phyloP scores from a whole-genome alignment of 2,888 invertebrate species.

The Euproctis similis region DNA sequence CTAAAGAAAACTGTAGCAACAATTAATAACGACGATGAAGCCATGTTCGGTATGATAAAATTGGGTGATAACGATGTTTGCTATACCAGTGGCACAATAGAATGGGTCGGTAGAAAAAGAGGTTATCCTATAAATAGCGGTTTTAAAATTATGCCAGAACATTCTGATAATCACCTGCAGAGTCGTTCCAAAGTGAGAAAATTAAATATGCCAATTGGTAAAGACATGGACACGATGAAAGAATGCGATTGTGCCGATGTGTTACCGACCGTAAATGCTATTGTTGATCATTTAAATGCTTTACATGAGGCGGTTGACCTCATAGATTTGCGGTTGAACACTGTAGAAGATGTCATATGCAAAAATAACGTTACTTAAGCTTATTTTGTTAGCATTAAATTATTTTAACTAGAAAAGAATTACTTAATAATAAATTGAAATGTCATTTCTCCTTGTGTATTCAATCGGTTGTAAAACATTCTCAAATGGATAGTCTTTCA shows the following conservation, averaged over 20 bases:
- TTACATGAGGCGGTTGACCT: constrained; percentile 73
- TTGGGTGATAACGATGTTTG: constrained; percentile 62
- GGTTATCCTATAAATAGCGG: constrained; percentile 61
- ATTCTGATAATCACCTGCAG: constrained; percentile 28
- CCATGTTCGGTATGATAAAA: constrained; percentile 61
- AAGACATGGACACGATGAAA: constrained; percentile 29
- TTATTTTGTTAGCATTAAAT: no score
- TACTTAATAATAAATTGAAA: no score
- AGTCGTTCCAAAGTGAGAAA: constrained; percentile 28
- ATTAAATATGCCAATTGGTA: constrained; percentile 31
- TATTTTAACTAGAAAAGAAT: no score
- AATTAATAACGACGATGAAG: constrained; percentile 28
- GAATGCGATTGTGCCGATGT: constrained; percentile 64
- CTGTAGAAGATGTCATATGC: constrained; percentile 60
- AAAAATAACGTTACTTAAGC: constrained; percentile 12
- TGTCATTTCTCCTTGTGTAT: no score
- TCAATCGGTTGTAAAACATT: no score
- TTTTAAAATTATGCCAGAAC: constrained; percentile 53
- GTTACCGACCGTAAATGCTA: constrained; percentile 66
- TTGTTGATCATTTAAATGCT: constrained; percentile 74
- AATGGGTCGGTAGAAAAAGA: constrained; percentile 65
- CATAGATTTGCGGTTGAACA: constrained; percentile 70
- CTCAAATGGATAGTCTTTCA: no score
- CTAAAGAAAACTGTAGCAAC: constrained; percentile 29
- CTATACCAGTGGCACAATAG: constrained; percentile 65